Evolutionary conservation across 1,140 invertebrate species (phyloP).

Genomic region (Bombus difficillimus): DNA sequence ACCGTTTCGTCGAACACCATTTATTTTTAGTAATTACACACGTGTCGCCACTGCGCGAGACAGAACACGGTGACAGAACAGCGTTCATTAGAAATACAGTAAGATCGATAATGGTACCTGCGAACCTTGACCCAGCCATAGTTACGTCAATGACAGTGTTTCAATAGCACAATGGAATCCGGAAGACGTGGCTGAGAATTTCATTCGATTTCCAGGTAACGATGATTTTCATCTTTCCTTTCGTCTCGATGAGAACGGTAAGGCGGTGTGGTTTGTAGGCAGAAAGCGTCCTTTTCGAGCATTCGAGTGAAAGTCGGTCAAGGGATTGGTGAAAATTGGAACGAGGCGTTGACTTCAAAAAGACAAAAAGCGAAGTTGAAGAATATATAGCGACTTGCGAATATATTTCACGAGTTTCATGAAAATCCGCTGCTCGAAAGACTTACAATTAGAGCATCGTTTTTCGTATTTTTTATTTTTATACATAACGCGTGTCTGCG

Average conservation of each 20-base stretch:
- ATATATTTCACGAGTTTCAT: no score
- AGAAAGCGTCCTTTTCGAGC: conserved; percentile 1
- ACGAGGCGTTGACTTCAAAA: background rate
- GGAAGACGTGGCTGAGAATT: background rate
- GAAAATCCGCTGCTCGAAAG: no score
- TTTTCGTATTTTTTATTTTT: no score
- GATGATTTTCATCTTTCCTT: background rate
- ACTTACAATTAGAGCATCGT: no score
- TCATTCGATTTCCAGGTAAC: background rate
- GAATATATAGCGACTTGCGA: no score
- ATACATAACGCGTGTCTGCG: no score
- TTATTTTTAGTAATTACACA: background rate
- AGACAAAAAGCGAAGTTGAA: background rate
- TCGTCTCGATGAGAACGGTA: no score
- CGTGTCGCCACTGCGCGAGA: background rate
- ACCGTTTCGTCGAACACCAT: background rate
- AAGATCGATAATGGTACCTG: conserved; percentile 3
- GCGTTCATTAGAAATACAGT: conserved; percentile 37
- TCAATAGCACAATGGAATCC: background rate
- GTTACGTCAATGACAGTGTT: background rate
- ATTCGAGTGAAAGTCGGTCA: background rate
- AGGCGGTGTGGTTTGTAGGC: background rate
- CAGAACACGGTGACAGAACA: background rate
- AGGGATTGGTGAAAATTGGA: background rate
- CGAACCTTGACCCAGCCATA: background rate